Evolutionary conservation across 2,888 invertebrate genomes (phyloP).

Genomic region (Ormyrus rosae): DNA sequence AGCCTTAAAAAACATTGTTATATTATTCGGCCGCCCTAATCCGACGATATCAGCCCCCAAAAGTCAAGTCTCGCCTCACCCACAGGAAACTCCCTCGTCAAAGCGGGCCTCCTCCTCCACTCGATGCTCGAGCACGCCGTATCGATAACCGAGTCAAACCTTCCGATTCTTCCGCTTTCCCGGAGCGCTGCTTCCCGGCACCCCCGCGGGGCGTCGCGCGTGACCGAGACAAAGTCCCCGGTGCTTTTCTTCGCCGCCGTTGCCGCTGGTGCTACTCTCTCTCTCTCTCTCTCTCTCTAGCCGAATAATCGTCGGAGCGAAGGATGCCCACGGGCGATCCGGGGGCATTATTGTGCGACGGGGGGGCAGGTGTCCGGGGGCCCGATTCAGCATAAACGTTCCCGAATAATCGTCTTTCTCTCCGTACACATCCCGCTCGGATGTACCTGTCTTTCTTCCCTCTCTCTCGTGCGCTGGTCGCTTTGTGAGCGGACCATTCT

Average conservation of each 20-base stretch:
- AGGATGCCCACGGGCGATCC: not conserved
- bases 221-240: too few species aligned
- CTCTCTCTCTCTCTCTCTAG: too few species aligned
- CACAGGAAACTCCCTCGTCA: too few species aligned
- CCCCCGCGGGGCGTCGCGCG: not conserved
- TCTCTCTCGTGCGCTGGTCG: constrained; percentile 5
- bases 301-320: not conserved
- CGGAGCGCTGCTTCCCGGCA: not conserved
- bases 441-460: constrained; percentile 39
- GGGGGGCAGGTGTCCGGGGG: constrained; percentile 42
- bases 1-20: too few species aligned
- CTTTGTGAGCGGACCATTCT: not conserved
- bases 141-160: constrained; percentile 23
- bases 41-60: too few species aligned
- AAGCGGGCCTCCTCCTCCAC: not conserved
- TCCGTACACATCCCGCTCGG: not conserved
- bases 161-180: too few species aligned
- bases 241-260: too few species aligned
- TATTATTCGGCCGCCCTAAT: too few species aligned
- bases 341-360: constrained; percentile 8
- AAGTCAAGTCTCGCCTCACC: too few species aligned
- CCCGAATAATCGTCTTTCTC: not conserved
- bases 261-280: too few species aligned
- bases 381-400: not conserved
- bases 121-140: not conserved